Conservation (phyloP, 2,888 invertebrate genomes). For the Melolontha melolontha region DNA sequence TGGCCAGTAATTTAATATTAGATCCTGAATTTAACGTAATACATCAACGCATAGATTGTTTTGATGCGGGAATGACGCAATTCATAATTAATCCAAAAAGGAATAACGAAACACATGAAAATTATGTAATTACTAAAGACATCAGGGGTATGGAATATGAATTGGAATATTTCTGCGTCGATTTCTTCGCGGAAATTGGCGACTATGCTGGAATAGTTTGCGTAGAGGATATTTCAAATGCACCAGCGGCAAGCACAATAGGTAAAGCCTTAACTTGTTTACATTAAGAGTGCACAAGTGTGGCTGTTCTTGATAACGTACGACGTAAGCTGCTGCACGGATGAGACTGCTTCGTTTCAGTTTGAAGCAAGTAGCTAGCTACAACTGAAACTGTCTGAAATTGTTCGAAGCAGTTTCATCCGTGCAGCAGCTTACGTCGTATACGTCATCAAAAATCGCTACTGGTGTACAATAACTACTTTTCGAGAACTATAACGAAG, state of each 20-base stretch:
- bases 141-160: constrained; percentile 26
- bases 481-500: too few relatives aligned
- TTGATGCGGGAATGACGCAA: constrained; percentile 24
- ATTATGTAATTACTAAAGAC: constrained; percentile 27
- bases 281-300: too few relatives aligned
- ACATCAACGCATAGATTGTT: constrained; percentile 35
- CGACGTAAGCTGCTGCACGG: too few relatives aligned
- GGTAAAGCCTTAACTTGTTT: constrained; percentile 5
- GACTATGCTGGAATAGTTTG: constrained; percentile 37
- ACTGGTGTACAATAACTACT: too few relatives aligned
- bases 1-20: constrained; percentile 6
- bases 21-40: constrained; percentile 12
- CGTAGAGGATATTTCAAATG: constrained; percentile 1
- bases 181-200: constrained; percentile 30
- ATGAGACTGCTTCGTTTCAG: too few relatives aligned
- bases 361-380: too few relatives aligned
- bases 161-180: constrained; percentile 39
- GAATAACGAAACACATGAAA: background rate
- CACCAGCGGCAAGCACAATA: background rate
- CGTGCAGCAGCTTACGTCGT: too few relatives aligned
- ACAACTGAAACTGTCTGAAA: too few relatives aligned
- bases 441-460: too few relatives aligned
- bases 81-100: constrained; percentile 38
- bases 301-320: too few relatives aligned
- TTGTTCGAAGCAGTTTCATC: too few relatives aligned